phyloP scores from a whole-genome alignment of 2,888 invertebrate genomes.

The Aspidapion aeneum region DNA sequence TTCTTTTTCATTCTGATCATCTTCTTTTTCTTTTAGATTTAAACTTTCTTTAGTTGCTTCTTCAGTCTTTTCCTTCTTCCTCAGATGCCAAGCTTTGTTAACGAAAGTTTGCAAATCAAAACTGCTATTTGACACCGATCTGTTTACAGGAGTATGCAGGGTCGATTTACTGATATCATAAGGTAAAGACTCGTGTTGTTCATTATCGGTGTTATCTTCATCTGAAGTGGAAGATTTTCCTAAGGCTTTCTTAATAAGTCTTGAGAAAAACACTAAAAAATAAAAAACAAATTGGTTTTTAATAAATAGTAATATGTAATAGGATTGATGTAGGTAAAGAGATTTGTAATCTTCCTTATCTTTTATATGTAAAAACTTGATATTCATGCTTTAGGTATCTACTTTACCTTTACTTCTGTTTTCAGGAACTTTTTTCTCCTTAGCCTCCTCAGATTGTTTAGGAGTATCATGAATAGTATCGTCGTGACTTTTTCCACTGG shows the following conservation, averaged over 20 bases:
- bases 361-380: too few species aligned
- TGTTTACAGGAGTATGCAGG: slow-evolving; percentile 16
- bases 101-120: neutral
- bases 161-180: slow-evolving; percentile 48
- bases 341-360: too few species aligned
- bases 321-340: too few species aligned
- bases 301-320: too few species aligned
- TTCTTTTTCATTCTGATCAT: neutral
- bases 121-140: slow-evolving; percentile 5
- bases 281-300: neutral
- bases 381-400: neutral
- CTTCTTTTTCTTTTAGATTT: neutral
- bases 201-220: slow-evolving; percentile 63
- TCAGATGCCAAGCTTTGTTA: neutral
- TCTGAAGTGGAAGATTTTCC: slow-evolving; percentile 59
- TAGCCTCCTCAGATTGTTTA: slow-evolving; percentile 35
- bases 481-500: slow-evolving; percentile 56
- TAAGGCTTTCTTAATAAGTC: slow-evolving; percentile 57
- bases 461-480: slow-evolving; percentile 46
- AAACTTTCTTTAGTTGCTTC: neutral
- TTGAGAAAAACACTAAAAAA: slow-evolving; percentile 52
- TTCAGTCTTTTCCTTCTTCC: slow-evolving; percentile 1
- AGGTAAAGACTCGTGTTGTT: slow-evolving; percentile 67
- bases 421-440: slow-evolving; percentile 25
- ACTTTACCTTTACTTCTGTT: slow-evolving; percentile 32